Evolutionary conservation across 2,113 vertebrate genomes (phyloP).

Genomic region (Acrocephalus kingi): DNA sequence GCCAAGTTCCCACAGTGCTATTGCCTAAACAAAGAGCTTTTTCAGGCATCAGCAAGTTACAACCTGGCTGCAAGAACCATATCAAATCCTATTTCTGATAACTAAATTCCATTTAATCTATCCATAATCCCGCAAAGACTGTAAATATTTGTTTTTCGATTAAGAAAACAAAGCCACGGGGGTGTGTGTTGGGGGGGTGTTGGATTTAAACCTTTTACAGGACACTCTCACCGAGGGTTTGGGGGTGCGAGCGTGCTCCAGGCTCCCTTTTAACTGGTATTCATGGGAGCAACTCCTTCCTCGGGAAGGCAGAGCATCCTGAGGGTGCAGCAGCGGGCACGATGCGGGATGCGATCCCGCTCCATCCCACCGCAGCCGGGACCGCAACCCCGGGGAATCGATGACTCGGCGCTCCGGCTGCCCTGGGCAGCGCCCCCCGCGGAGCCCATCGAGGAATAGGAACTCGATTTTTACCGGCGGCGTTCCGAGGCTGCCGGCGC

Average conservation of each 20-base stretch:
- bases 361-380: accelerated
- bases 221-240: not conserved
- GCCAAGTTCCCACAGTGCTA: not conserved
- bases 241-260: too few species aligned
- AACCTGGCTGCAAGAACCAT: not conserved
- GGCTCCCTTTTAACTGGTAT: too few species aligned
- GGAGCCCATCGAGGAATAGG: not conserved
- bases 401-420: not conserved
- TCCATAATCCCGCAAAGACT: constrained; percentile 26
- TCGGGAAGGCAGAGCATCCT: not conserved
- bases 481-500: not conserved
- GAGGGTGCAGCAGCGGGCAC: too few species aligned
- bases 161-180: not conserved
- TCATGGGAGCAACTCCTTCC: not conserved
- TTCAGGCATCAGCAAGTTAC: constrained; percentile 15
- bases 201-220: not conserved
- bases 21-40: not conserved
- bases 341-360: not conserved
- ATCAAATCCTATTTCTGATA: constrained; percentile 31
- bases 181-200: too few species aligned
- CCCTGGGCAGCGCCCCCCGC: not conserved
- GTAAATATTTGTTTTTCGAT: not conserved
- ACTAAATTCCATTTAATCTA: constrained; percentile 39
- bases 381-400: not conserved
- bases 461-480: not conserved